These are phyloP conservation scores for Ictalurus punctatus DNA, from an alignment of 2,113 vertebrate genomes.

Conservation along the genomic window DNA sequence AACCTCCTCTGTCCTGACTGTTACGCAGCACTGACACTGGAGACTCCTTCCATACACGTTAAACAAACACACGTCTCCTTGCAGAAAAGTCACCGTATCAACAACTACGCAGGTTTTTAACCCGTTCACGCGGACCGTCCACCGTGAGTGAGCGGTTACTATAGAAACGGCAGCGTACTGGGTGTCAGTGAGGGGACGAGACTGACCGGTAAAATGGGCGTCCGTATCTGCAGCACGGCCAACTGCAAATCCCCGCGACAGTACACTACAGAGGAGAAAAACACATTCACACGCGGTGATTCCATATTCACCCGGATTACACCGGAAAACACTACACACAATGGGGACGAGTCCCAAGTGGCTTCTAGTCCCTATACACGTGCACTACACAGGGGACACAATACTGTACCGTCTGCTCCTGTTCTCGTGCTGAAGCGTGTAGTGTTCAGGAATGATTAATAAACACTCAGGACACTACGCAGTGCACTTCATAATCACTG, in stretches of 20 bases:
- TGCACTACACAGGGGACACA: not conserved
- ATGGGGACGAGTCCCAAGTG: not conserved
- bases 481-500: not conserved
- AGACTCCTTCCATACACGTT: not conserved
- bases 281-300: constrained; percentile 38
- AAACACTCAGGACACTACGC: not conserved
- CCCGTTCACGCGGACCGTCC: not conserved
- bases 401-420: not conserved
- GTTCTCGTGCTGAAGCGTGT: not conserved
- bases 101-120: not conserved
- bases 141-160: not conserved
- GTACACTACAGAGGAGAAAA: constrained; percentile 76
- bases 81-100: not conserved
- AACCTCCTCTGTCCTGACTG: too few species aligned
- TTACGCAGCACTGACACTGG: too few species aligned
- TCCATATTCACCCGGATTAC: not conserved
- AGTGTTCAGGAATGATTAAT: not conserved
- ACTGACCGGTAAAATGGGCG: constrained; percentile 88
- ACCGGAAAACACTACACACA: not conserved
- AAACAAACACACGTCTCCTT: not conserved
- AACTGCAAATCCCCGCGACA: constrained; percentile 78
- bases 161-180: not conserved
- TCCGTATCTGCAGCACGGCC: constrained; percentile 89
- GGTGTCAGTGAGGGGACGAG: not conserved
- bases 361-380: not conserved